These are phyloP conservation scores for Columba janthina DNA, from an alignment of 2,113 vertebrate genomes.

Conservation along the genomic window DNA sequence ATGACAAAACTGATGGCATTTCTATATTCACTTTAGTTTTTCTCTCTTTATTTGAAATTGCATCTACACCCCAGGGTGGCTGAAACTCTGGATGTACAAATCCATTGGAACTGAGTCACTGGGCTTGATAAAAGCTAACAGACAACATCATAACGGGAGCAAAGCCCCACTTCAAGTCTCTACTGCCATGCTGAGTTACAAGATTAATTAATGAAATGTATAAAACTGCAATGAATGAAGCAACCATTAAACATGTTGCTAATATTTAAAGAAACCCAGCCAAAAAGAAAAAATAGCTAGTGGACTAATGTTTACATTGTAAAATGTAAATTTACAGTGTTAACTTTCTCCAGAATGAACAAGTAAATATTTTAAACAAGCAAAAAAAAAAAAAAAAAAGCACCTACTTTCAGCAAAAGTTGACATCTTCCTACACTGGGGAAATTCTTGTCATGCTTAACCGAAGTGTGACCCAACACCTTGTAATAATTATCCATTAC, in stretches of 20 bases:
- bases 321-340: constrained; percentile 4
- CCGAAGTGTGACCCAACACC: constrained; percentile 4
- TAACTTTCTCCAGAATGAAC: not conserved
- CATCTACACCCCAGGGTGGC: not conserved
- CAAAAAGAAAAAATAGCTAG: not conserved
- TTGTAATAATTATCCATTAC: constrained; percentile 17
- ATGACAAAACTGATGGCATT: not conserved
- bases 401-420: not conserved
- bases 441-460: constrained; percentile 40
- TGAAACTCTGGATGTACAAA: constrained; percentile 16
- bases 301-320: not conserved
- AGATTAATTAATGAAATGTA: constrained; percentile 7
- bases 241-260: not conserved
- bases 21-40: not conserved
- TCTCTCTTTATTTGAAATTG: not conserved
- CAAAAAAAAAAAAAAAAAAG: not conserved
- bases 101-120: constrained; percentile 47
- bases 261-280: constrained; percentile 9
- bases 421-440: not conserved
- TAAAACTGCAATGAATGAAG: constrained; percentile 1
- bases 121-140: constrained; percentile 36
- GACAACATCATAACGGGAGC: not conserved
- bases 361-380: constrained; percentile 10
- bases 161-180: not conserved
- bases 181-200: not conserved